Base-by-base conservation (phyloP, 2,797 vertebrate genomes). In the Denticeps clupeoides region DNA sequence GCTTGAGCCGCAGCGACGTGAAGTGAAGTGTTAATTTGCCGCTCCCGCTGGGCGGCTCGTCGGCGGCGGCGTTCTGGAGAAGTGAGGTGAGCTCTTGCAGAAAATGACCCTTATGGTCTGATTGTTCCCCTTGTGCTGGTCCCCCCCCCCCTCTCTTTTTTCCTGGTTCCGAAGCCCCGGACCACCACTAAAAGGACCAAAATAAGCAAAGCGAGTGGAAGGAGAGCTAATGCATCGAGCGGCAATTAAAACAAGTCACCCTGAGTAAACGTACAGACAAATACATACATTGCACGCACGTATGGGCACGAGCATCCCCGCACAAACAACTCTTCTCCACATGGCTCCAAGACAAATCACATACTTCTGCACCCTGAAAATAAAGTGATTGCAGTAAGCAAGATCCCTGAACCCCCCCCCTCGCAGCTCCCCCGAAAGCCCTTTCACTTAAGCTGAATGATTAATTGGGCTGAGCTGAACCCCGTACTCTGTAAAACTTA, bases 31-130 rank as follows among this genome's bases (percentile, higher is more conserved):
- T 87, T 89, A 85, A 91, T 88, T 89, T 89, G 83, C 80, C 69
- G 72, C 83, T 89, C 84, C 84, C 79, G 84, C 82, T 78, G 85
- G 87, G 84, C 78, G 80, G 82, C 41, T 74, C 70, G 15, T 10
- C 32, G 18, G 9, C 59, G 31, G 56, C 66, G 79, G 71, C 70
- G 59, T 63, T 63, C 79, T 57, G 72, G 78, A 82, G 84, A 77
- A 77, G 85, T 82, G 85, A 86, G 85, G 84, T 86, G 81, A 87
- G 82, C 84, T 91, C 82, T 85, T 82, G 82, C 81, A 88, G 83
- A 89, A 93, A 91, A 90, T 84, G 81, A 86, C 82, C 85, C 82
- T 92, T 84, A 83, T 86, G 82, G 73, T 83, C 86, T 90, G 84
- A 88, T 89, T 89, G 85, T 86, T 80, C 81, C 40, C 55, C 32